Evolutionary conservation across 2,888 invertebrate species (phyloP), one percentile per base, ranked within the genome.

Genomic region (Helleia helle): DNA sequence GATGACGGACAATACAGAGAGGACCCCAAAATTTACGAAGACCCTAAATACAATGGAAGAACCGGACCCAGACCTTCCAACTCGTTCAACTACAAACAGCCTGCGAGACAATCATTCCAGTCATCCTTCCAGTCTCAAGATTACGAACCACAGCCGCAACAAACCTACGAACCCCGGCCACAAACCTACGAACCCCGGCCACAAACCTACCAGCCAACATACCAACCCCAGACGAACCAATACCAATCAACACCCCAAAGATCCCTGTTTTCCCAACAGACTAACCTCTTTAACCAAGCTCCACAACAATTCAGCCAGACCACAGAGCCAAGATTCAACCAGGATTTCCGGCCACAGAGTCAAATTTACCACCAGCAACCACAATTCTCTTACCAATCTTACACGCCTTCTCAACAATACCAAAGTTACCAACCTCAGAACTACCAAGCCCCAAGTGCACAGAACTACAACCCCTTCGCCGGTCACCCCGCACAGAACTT

Each of bases 1-100:
- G 94, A 94, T 59, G 94, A 94, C 60, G 94, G 94, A 0, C 94
- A 94, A 58, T 94, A 94, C 71, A 86, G 93, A 31, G 94, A 94
- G 63, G 94, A 94, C 65, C 94, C 94, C 0, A 88, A 88, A 46
- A 87, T 92, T 45, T 94, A 94, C 75, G 91, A 92, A 67, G 89
- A 91, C 59, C 89, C 91, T 5, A 87, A 88, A 50, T 89, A 87
- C 73, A 89, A 70, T 68, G 73, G 62, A 57, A 68, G 55, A 48
- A 59, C 57, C 44, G 68, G 49, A 41, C 46, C 56, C 40, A 59
- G 66, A 43, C 69, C 67, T 8, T 26, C 40, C n/a, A 52, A 61
- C 1, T 49, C 58, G 8, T 55, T 68, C 53, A 60, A 57, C 52
- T 76, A 54, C 65, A 69, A 71, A 40, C 58, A 54, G 34, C 59